phyloP scores from a whole-genome alignment of 2,113 vertebrate species.

The Acrocephalus kingi region DNA sequence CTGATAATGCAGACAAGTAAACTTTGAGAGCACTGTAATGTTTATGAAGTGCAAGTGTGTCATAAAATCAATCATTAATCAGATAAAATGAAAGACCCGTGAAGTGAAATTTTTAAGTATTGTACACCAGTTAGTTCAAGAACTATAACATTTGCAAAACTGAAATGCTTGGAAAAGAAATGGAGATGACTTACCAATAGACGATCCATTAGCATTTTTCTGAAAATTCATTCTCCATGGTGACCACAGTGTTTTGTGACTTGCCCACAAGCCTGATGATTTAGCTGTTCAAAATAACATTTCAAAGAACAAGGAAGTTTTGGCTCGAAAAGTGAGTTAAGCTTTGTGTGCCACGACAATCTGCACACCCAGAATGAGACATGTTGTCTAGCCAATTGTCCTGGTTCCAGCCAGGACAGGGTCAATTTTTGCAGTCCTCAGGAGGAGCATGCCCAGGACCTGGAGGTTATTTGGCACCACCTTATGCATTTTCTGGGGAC shows the following conservation, averaged over 20 bases:
- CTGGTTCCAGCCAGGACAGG: neutral
- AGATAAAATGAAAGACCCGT: neutral
- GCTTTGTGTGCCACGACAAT: neutral
- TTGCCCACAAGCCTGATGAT: neutral
- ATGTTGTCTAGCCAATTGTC: neutral
- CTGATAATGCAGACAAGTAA: neutral
- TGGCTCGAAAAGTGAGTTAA: neutral
- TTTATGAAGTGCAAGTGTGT: neutral
- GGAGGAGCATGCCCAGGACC: neutral
- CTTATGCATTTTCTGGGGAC: neutral
- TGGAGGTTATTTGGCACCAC: neutral
- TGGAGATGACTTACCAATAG: neutral
- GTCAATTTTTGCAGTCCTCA: neutral
- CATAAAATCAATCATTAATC: neutral
- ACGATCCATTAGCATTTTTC: neutral
- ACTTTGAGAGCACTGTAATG: neutral
- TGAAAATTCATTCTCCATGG: neutral
- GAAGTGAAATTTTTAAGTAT: neutral
- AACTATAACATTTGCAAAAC: neutral
- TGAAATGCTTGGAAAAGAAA: neutral
- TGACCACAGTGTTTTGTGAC: neutral
- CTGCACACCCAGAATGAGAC: neutral
- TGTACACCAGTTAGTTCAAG: neutral
- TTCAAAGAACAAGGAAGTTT: neutral
- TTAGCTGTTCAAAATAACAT: neutral